A percentile compares a stretch with the other conserved stretches of the same genome.
phyloP scores from a whole-genome alignment of 2,888 invertebrate genomes.

The Bugula neritina region DNA sequence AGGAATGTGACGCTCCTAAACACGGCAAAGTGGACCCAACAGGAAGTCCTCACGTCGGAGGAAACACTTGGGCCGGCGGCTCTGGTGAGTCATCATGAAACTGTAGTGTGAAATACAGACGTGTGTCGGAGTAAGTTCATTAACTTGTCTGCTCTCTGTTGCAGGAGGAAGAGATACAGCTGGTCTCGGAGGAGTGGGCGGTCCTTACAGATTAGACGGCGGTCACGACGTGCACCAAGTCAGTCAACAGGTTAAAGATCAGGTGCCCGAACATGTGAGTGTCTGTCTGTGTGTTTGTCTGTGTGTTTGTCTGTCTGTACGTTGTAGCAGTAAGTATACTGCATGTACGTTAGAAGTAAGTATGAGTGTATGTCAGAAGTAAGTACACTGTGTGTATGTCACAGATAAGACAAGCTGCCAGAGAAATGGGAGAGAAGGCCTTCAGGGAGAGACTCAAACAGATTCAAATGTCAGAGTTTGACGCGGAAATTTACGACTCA shows the following conservation, averaged over 20 bases:
- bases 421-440: slow-evolving; percentile 85
- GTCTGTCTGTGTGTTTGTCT: not conserved
- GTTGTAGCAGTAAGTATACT: not conserved
- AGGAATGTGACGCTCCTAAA: slow-evolving; percentile 69
- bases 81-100: slow-evolving; percentile 59
- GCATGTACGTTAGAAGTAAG: not conserved
- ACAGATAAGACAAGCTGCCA: slow-evolving; percentile 77
- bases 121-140: no score
- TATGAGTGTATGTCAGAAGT: not conserved
- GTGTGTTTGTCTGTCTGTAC: not conserved
- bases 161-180: slow-evolving; percentile 79
- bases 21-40: slow-evolving; percentile 85
- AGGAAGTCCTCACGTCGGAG: slow-evolving; percentile 88
- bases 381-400: not conserved
- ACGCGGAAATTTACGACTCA: slow-evolving; percentile 77
- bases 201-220: slow-evolving; percentile 86
- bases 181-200: slow-evolving; percentile 91
- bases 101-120: not conserved
- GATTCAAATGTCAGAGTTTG: slow-evolving; percentile 90
- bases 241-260: slow-evolving; percentile 83
- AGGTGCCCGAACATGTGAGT: slow-evolving; percentile 68
- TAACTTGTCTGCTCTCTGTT: slow-evolving; percentile 14
- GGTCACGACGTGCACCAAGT: slow-evolving; percentile 86
- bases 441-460: slow-evolving; percentile 77
- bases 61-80: slow-evolving; percentile 94